Evolutionary conservation across 2,888 invertebrate genomes (phyloP), one percentile per base, ranked within the genome.

Genomic region (Priocnemis perturbator): DNA sequence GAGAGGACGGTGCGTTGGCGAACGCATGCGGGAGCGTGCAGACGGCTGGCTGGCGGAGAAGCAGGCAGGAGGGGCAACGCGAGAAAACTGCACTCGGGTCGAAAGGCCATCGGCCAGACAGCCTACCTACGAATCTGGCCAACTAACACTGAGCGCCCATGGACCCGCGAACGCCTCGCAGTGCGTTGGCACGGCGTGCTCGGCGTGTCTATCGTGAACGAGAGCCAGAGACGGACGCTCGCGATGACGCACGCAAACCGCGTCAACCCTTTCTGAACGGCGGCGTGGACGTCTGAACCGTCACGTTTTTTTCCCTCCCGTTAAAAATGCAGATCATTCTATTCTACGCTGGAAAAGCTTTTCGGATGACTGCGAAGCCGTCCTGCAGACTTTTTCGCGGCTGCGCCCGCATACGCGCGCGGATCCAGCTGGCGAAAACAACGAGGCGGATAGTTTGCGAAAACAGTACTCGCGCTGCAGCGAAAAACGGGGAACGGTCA

Each of bases 41-140:
- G 47, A 55, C 26, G 17, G 30, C 30, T 11, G 37, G 37, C 37
- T 26, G 26, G 3, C 26, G 26, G 11, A 44, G 58, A 17, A 3
- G 20, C 37, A 58, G 37, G 30, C 37, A 20, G 45, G 50, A 50
- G 50, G 50, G 50, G 50, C 50, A 50, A 9, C n/a, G 50, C 53
- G 62, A 69, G 70, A 57, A 76, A 77, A 77, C 67, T 71, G 73
- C 64, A 20, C 60, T 70, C 68, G 70, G 82, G 81, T 84, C 81
- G 77, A 79, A 79, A 79, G 79, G 80, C 78, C 82, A 84, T 82
- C 77, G 80, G 81, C 78, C 83, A 81, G 83, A 82, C 82, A 76
- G 76, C 79, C 76, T 76, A 76, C 68, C 83, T 78, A 81, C 71
- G 73, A 78, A 77, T 79, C 74, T 74, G 79, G 83, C 82, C 74